Base-by-base conservation (phyloP, 2,113 vertebrate genomes). In the Microtus oregoni region DNA sequence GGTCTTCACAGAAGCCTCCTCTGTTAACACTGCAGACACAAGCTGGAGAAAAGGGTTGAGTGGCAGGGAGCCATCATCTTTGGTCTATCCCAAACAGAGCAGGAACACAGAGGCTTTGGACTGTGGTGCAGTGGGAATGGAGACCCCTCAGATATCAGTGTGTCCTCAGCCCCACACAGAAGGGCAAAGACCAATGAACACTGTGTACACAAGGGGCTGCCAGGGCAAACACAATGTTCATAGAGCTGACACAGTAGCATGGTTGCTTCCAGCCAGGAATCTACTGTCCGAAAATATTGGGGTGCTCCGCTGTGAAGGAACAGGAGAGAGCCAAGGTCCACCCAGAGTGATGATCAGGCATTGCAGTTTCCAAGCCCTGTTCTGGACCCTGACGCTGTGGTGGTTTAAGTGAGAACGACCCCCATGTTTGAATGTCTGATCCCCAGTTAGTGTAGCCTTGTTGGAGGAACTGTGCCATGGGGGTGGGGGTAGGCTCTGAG, bases 101-200 rank as follows among this genome's bases (percentile, higher is more conserved):
- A 58, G 30, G 70, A 26, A 32, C 10, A 32, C 8, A 2, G 10
- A 12, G 30, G 1, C 4, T 47, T 35, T 32, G 72, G 50, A 61
- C 14, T 26, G 10, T 15, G 58, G 50, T 12, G 38, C 6, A 4
- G 38, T 14, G 11, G n/a, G n/a, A 13, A 83, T 61, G 9, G 67
- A 12, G 19, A 44, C 5, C 24, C 38, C 44, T 7, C 8, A 14
- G 20, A 8, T 28, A 22, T n/a, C 44, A 0, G 0, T 2, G 14
- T 72, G 65, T 73, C 35, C 0, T 30, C 14, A 0, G 1, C 11
- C 35, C n/a, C 72, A 73, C 17, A 86, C 52, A 1, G 2, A 72
- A 13, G 32, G 41, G 70, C 63, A 24, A 81, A 30, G n/a, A 35
- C 79, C 0, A 0, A 0, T 76, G 12, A 52, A 14, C 22, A 10